Evolutionary conservation across 2,888 invertebrate genomes (phyloP), one percentile per base, ranked within the genome.

Genomic region (Colletes collaris): DNA sequence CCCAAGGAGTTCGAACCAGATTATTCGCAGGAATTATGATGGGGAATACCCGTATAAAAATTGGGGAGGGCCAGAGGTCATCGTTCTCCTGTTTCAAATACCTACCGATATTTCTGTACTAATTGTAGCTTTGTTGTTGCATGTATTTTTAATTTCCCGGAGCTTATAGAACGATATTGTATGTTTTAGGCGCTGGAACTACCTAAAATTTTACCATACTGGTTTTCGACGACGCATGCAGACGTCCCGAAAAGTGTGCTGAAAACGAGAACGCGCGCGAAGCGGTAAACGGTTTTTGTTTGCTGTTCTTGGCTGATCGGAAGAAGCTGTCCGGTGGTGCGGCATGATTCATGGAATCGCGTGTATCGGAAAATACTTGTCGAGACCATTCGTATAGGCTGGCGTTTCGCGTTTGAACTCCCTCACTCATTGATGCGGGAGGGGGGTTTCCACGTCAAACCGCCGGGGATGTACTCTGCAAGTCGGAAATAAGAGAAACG

Each of bases 201-300:
- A 40, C n/a, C 37, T 19, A 27, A 35, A 68, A 60, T 46, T 50
- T n/a, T 3, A 53, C 52, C 65, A 58, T 70, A 44, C 60, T 52
- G 62, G 66, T 67, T 68, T 72, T 63, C 52, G 37, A 62, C 53
- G 78, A 71, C 67, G 62, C 82, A 82, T 82, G 82, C 82, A 82
- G n/a, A 59, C 63, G 52, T 27, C 58, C 71, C 44, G 11, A 65
- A 27, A 56, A 60, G 37, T 49, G 27, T 67, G n/a, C n/a, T 7
- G 55, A 56, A 27, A 68, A 64, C 40, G 50, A n/a, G 16, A 46
- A 62, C 16, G 49, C 40, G 59, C n/a, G 53, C 19, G 52, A 69
- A 56, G 52, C 62, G 27, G 40, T 73, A 27, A 68, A 5, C 11
- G 19, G 37, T 11, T 49, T 27, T 6, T 19, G 50, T 62, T 40